phyloP scores from a whole-genome alignment of 37 sponge, comb jelly and placozoan genomes.

The Spongilla lacustris region DNA sequence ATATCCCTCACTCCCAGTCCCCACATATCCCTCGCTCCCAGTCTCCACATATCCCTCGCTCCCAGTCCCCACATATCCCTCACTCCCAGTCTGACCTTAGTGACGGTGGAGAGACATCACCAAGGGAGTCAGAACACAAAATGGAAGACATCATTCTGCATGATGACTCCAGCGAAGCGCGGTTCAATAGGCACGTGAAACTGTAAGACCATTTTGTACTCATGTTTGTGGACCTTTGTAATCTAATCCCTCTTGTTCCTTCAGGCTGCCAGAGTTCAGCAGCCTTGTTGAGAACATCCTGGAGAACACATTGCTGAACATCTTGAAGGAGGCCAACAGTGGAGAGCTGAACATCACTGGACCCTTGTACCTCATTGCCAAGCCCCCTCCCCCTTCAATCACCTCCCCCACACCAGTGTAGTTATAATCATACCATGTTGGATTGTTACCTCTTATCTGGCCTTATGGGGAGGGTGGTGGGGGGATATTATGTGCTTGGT shows the following conservation, averaged over 20 bases:
- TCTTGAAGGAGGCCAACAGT: slow-evolving; percentile 50
- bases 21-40: background rate
- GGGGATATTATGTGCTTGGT: no score
- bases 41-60: background rate
- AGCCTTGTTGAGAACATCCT: slow-evolving; percentile 51
- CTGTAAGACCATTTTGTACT: background rate
- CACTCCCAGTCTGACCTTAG: background rate
- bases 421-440: background rate
- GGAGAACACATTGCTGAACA: slow-evolving; percentile 76
- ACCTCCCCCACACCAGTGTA: background rate
- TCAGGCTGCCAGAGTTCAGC: slow-evolving; percentile 65
- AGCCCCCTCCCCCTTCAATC: background rate
- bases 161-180: background rate
- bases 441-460: background rate
- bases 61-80: background rate
- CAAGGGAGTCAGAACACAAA: background rate
- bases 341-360: slow-evolving; percentile 55
- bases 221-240: no score
- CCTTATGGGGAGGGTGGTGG: background rate
- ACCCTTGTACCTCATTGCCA: slow-evolving; percentile 42
- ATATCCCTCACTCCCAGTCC: background rate
- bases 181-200: background rate
- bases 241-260: background rate
- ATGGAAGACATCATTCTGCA: background rate
- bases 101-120: background rate